phyloP scores from a whole-genome alignment of 1,140 invertebrate genomes.

The Heterodera carotae region DNA sequence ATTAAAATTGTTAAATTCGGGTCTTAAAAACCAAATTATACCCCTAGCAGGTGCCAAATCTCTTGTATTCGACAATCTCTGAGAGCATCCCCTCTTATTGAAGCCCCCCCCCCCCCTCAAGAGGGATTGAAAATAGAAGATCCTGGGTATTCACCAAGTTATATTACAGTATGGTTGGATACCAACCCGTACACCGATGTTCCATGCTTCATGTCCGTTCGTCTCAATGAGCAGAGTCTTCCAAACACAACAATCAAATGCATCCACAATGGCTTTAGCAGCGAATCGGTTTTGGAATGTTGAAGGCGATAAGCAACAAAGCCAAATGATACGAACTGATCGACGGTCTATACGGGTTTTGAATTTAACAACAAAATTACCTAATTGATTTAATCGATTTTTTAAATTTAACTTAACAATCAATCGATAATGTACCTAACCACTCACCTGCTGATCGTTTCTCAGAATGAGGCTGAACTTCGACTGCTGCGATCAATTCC shows the following conservation, averaged over 20 bases:
- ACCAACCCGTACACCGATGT: constrained; percentile 24
- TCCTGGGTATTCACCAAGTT: too few relatives aligned
- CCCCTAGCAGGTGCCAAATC: too few relatives aligned
- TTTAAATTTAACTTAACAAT: too few relatives aligned
- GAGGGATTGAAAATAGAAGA: not conserved
- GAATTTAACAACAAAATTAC: too few relatives aligned
- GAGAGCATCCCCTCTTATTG: too few relatives aligned
- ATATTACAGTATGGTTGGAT: too few relatives aligned
- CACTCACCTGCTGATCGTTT: not conserved
- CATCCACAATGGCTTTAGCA: not conserved
- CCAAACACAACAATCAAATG: constrained; percentile 14
- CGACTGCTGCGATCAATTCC: constrained; percentile 24
- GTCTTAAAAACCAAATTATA: too few relatives aligned
- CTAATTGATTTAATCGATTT: too few relatives aligned
- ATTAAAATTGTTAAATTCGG: too few relatives aligned
- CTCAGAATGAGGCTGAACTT: constrained; percentile 27
- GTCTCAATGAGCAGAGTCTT: constrained; percentile 25
- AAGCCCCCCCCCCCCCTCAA: too few relatives aligned
- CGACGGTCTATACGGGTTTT: not conserved
- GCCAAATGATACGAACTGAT: constrained; percentile 23
- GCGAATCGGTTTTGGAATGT: not conserved
- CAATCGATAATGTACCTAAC: not conserved
- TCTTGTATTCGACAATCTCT: too few relatives aligned
- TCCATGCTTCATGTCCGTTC: constrained; percentile 21
- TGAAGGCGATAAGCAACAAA: not conserved